phyloP scores from a whole-genome alignment of 2,113 vertebrate genomes.

The Anser brachyrhynchus region DNA sequence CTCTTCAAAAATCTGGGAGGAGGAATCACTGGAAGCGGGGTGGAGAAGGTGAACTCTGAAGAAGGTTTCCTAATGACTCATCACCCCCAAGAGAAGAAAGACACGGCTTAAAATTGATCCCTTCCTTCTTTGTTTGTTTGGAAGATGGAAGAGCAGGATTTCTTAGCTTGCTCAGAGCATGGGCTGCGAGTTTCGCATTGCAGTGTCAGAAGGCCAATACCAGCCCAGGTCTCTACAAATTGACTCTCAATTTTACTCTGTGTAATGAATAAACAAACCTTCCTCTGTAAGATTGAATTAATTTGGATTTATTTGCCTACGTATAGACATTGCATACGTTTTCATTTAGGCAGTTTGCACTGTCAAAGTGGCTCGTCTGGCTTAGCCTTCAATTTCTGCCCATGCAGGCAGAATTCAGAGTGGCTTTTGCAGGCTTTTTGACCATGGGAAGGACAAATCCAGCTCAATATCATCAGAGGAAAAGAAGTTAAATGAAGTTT shows the following conservation, averaged over 20 bases:
- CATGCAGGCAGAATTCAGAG: constrained; percentile 15
- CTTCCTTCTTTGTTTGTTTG: constrained; percentile 28
- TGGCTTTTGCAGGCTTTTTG: background rate
- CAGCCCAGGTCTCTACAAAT: constrained; percentile 17
- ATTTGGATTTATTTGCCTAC: constrained; percentile 59
- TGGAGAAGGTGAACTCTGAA: background rate
- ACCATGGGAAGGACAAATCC: constrained; percentile 30
- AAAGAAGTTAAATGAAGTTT: constrained; percentile 43
- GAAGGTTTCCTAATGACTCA: background rate
- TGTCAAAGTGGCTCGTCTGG: background rate
- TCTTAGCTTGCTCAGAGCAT: background rate
- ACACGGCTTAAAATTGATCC: constrained; percentile 32
- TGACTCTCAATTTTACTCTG: constrained; percentile 46
- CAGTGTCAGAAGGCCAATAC: background rate
- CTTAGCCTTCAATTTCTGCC: background rate
- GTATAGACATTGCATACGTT: constrained; percentile 42
- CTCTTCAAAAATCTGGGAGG: background rate
- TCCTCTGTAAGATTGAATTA: constrained; percentile 37
- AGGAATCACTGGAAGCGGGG: background rate
- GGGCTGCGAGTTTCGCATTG: background rate
- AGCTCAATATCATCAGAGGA: background rate
- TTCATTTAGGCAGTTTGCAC: constrained; percentile 41
- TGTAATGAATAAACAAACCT: constrained; percentile 65
- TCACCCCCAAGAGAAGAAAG: background rate
- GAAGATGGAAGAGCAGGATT: constrained; percentile 18